Percentiles rank a stretch among this genome's conserved stretches.
These are phyloP conservation scores for Phaethon lepturus DNA, from an alignment of 2,113 vertebrate species.

Conservation along the genomic window DNA sequence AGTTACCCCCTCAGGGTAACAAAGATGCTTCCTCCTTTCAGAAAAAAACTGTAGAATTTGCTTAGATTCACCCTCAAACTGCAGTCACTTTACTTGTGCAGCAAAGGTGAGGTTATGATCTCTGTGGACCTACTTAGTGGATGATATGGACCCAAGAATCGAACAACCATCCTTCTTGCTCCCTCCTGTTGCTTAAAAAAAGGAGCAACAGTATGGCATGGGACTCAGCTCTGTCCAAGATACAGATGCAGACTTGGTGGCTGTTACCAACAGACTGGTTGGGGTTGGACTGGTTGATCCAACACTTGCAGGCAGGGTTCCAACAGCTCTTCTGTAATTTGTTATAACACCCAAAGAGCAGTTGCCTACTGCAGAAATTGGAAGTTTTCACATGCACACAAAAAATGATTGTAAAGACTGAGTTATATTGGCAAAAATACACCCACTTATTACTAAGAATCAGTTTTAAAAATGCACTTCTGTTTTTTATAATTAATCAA, in stretches of 20 bases:
- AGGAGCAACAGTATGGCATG: rapidly evolving
- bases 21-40: neutral
- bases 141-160: neutral
- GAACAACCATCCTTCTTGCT: neutral
- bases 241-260: neutral
- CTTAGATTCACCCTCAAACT: neutral
- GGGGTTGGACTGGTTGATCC: neutral
- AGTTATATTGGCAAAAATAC: neutral
- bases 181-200: neutral
- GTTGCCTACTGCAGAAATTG: neutral
- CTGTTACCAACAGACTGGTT: neutral
- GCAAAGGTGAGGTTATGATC: neutral
- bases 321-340: neutral
- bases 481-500: neutral
- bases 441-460: neutral
- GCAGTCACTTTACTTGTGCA: neutral
- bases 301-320: neutral
- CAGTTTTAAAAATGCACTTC: neutral
- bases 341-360: neutral
- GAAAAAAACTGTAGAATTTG: neutral
- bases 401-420: neutral
- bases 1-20: neutral
- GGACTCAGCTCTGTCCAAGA: neutral
- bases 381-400: neutral
- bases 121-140: no score